These are phyloP conservation scores for Latrodectus hesperus DNA, from an alignment of 2,888 invertebrate genomes.

Conservation along the genomic window DNA sequence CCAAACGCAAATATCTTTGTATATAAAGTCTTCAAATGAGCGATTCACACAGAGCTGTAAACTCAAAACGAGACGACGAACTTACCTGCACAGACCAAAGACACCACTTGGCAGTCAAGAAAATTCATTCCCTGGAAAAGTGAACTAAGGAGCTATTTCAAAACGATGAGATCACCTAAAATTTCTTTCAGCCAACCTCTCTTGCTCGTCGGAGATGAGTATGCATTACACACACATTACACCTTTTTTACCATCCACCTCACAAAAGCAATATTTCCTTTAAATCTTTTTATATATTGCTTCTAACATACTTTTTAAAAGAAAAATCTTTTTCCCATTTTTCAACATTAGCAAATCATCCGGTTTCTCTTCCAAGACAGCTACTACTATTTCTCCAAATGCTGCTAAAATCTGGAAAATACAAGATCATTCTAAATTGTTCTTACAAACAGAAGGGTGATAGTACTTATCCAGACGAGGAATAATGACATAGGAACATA, in stretches of 20 bases:
- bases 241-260: constrained; percentile 42
- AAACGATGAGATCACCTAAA: constrained; percentile 61
- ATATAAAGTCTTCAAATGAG: constrained; percentile 58
- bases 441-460: no score
- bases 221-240: constrained; percentile 28
- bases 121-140: constrained; percentile 49
- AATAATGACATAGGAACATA: no score
- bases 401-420: no score
- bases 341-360: constrained; percentile 9
- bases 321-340: constrained; percentile 40
- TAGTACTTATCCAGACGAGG: no score
- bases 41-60: constrained; percentile 56
- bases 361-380: neutral
- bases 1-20: constrained; percentile 54
- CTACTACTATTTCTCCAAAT: neutral
- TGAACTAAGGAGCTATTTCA: constrained; percentile 44
- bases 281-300: constrained; percentile 58
- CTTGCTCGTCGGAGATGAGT: constrained; percentile 9
- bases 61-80: constrained; percentile 41
- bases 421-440: no score
- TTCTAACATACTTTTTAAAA: constrained; percentile 17
- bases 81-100: constrained; percentile 48
- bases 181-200: constrained; percentile 49
- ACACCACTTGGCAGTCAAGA: constrained; percentile 27
- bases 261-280: constrained; percentile 51